A percentile compares a stretch with the other conserved stretches of the same genome.
Conservation (phyloP, 2,888 invertebrate genomes). For the Keiferia lycopersicella region DNA sequence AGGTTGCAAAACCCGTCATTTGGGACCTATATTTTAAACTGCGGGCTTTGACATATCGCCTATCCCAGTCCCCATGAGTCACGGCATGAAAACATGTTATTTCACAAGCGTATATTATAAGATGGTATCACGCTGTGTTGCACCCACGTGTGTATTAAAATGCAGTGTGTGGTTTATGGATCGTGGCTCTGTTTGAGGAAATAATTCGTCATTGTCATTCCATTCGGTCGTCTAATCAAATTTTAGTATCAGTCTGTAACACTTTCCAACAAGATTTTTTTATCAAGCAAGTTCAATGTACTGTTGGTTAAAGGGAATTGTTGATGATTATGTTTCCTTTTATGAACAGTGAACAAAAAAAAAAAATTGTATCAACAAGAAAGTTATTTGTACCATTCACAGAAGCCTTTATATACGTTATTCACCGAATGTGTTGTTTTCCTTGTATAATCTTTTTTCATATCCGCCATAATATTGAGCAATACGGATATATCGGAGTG, state of each 20-base stretch:
- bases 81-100: conserved; percentile 44
- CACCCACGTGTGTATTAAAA: conserved; percentile 61
- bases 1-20: conserved; percentile 6
- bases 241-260: conserved; percentile 31
- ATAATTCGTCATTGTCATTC: conserved; percentile 73
- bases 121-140: conserved; percentile 51
- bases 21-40: conserved; percentile 10
- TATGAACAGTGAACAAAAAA: neutral
- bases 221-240: conserved; percentile 63
- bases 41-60: conserved; percentile 6
- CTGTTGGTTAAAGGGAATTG: neutral
- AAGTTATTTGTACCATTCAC: conserved; percentile 8
- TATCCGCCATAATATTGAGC: conserved; percentile 20
- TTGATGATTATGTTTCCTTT: neutral
- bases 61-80: conserved; percentile 43
- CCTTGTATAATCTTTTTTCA: conserved; percentile 16
- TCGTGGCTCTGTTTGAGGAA: conserved; percentile 53
- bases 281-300: neutral
- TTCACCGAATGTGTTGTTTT: neutral
- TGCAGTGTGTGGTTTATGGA: conserved; percentile 50
- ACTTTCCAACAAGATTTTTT: neutral
- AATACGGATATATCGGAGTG: conserved; percentile 34
- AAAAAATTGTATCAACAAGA: neutral
- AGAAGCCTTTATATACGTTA: conserved; percentile 2
- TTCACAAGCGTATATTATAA: conserved; percentile 52